Conservation (phyloP, 2,888 invertebrate species). For the Archips xylosteana region DNA sequence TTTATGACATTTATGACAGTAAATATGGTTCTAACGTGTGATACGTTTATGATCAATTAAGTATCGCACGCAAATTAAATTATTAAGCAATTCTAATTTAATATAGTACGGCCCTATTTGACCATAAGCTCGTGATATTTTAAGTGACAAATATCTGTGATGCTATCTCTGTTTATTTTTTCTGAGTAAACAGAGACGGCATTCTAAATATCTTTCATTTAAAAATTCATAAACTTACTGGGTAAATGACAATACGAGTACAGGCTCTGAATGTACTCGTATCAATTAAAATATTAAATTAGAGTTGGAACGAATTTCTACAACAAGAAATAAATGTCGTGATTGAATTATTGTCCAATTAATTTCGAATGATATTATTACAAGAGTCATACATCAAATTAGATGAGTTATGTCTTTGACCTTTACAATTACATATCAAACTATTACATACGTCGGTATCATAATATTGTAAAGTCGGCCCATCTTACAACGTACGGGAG, state of each 20-base stretch:
- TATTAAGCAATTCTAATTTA: conserved; percentile 31
- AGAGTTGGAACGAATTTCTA: conserved; percentile 14
- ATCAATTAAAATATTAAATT: not conserved
- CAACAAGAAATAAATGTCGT: conserved; percentile 19
- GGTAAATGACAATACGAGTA: too few species aligned
- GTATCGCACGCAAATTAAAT: conserved; percentile 49
- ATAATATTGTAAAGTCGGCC: not conserved
- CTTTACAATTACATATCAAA: conserved; percentile 42
- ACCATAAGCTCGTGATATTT: too few species aligned
- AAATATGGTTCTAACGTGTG: conserved; percentile 66
- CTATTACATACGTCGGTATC: conserved; percentile 17
- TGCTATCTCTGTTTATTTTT: too few species aligned
- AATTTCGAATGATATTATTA: conserved; percentile 36
- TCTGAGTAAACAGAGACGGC: too few species aligned
- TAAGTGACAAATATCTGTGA: too few species aligned
- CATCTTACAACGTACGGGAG: conserved; percentile 16
- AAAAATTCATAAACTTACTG: too few species aligned
- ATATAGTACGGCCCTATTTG: not conserved
- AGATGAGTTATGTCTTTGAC: conserved; percentile 42
- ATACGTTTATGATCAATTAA: conserved; percentile 65
- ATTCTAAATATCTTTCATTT: too few species aligned
- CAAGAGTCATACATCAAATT: conserved; percentile 40
- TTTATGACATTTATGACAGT: conserved; percentile 68
- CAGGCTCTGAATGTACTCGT: conserved; percentile 9
- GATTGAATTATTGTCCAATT: conserved; percentile 43